phyloP scores from a whole-genome alignment of 2,797 vertebrate species.

The Champsocephalus gunnari region DNA sequence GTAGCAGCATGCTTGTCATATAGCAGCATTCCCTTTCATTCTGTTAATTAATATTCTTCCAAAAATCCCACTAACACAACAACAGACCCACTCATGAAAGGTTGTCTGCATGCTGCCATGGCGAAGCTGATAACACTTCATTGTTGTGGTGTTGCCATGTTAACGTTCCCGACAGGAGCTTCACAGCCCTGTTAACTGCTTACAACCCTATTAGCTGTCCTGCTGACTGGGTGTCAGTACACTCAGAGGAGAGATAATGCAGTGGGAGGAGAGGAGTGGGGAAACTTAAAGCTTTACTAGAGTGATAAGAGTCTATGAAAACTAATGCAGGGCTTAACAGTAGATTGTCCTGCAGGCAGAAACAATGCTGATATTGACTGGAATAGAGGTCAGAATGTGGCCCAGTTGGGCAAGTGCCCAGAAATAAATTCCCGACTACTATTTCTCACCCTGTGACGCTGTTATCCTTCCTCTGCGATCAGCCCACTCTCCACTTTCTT shows the following conservation, averaged over 20 bases:
- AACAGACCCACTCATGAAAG: constrained; percentile 48
- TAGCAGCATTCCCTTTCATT: constrained; percentile 46
- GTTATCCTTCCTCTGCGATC: constrained; percentile 30
- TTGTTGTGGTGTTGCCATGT: constrained; percentile 45
- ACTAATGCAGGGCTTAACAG: constrained; percentile 29
- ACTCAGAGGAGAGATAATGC: constrained; percentile 31
- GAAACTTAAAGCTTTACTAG: constrained; percentile 39
- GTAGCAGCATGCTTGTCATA: background rate
- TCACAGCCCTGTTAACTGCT: constrained; percentile 42
- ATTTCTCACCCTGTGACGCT: constrained; percentile 48
- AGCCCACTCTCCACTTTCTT: constrained; percentile 44
- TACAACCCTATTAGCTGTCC: constrained; percentile 46
- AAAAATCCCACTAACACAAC: constrained; percentile 36
- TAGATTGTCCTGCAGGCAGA: constrained; percentile 1
- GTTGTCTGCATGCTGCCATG: constrained; percentile 51
- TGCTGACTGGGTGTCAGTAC: constrained; percentile 29
- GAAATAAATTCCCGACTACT: constrained; percentile 36
- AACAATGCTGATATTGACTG: constrained; percentile 5
- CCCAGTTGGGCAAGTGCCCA: constrained; percentile 35
- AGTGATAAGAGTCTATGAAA: background rate
- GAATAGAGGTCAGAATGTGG: constrained; percentile 17
- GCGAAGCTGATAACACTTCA: constrained; percentile 40
- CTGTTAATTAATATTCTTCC: constrained; percentile 50
- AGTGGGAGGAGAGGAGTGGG: constrained; percentile 23
- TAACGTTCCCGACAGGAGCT: constrained; percentile 45